Evolutionary conservation across 1,140 invertebrate genomes (phyloP), one percentile per base, ranked within the genome.

Genomic region (Cotesia typhae): DNA sequence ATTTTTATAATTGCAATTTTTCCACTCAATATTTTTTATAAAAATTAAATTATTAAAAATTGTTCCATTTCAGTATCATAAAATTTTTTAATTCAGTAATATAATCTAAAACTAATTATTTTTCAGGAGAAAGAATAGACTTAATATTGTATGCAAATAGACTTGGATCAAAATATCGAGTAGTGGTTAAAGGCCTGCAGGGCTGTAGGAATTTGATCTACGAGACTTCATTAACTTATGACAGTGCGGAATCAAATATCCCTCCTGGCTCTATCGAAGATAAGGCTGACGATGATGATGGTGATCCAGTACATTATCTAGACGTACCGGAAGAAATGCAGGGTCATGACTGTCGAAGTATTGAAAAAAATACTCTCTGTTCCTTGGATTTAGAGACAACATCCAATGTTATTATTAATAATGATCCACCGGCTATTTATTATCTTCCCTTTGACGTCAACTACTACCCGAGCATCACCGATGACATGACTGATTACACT

Each of bases 121-220:
- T 88, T 87, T 70, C 81, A 89, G 90, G 91, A 3, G 92, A 93
- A 80, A 83, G 91, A 67, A 88, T 90, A 79, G 91, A 92, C 73
- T 85, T 92, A 9, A 85, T 89, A 2, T 72, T 93, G 2, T 79
- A 84, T 5, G 86, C 91, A 2, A 83, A 89, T 73, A 83, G 89
- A 74, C 37, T 79, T 0, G 78, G 83, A 1, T 86, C 84, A 4
- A 90, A 87, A 4, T 92, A 92, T 73, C 89, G 87, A 85, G 76
- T 92, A n/a, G 81, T 84, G 51, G 84, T 89, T 5, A 80, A 82
- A 38, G 89, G 89, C 14, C 75, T 87, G 3, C 78, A 79, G 9
- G 87, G 88, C 52, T 92, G 91, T 73, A 68, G 61, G 52, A 35
- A 76, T 60, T 78, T 79, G 55, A 72, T 70, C 60, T 73, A 77